phyloP scores from a whole-genome alignment of 2,113 vertebrate species.

The Notiomystis cincta region DNA sequence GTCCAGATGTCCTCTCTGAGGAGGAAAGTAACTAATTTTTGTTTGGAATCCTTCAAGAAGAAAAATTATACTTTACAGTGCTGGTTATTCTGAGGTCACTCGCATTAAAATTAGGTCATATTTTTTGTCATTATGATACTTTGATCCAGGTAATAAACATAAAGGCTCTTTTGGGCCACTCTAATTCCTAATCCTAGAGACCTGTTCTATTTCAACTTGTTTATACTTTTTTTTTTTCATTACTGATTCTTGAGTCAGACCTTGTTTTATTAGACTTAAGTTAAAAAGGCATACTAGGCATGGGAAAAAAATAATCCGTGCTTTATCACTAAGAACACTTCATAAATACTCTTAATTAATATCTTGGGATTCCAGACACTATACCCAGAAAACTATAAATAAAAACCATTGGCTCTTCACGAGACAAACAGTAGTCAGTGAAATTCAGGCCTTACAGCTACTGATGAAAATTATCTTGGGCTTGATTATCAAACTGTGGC shows the following conservation, averaged over 20 bases:
- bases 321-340: conserved; percentile 58
- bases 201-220: conserved; percentile 71
- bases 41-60: conserved; percentile 74
- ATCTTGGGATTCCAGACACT: conserved; percentile 58
- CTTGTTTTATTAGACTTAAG: conserved; percentile 47
- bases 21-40: conserved; percentile 76
- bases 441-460: not conserved
- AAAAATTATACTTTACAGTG: conserved; percentile 84
- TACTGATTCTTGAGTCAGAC: conserved; percentile 42
- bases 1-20: conserved; percentile 85
- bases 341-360: conserved; percentile 74
- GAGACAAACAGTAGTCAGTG: conserved; percentile 31
- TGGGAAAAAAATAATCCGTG: not conserved
- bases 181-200: conserved; percentile 73
- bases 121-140: conserved; percentile 68
- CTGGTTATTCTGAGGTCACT: conserved; percentile 82
- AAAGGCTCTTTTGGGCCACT: conserved; percentile 69
- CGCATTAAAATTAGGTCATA: conserved; percentile 74
- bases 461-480: not conserved
- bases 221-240: conserved; percentile 49
- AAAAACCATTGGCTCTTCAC: conserved; percentile 57
- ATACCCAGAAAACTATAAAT: conserved; percentile 67
- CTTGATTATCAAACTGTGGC: not conserved
- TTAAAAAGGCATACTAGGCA: conserved; percentile 41
- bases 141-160: conserved; percentile 76